phyloP scores from a whole-genome alignment of 2,113 vertebrate species.

The Solea senegalensis region DNA sequence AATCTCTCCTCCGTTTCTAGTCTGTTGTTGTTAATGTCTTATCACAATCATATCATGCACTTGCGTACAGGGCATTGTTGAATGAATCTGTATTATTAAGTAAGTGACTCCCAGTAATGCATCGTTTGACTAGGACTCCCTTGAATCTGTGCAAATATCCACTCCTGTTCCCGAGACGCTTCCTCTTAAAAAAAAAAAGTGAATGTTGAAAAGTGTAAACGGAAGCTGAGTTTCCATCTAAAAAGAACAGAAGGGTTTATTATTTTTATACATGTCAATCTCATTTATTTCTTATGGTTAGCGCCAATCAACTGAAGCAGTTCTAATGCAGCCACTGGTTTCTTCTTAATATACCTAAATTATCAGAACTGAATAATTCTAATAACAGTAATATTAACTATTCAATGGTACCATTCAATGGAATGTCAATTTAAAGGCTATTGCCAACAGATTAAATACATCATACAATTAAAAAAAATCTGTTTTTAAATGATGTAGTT shows the following conservation, averaged over 20 bases:
- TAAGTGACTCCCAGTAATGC: neutral
- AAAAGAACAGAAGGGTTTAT: neutral
- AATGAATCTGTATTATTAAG: neutral
- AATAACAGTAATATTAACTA: neutral
- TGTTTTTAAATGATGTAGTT: neutral
- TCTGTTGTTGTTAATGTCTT: conserved; percentile 12
- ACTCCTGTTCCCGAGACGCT: neutral
- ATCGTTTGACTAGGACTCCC: neutral
- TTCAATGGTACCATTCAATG: neutral
- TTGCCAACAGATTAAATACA: no score
- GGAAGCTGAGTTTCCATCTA: neutral
- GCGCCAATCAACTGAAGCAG: neutral
- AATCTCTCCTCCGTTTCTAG: conserved; percentile 25
- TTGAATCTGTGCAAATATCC: neutral
- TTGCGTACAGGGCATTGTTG: conserved; percentile 37
- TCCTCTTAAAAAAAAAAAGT: no score
- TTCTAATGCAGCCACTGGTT: neutral
- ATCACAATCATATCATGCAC: conserved; percentile 35
- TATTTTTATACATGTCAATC: neutral
- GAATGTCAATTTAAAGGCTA: neutral
- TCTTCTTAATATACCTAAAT: neutral
- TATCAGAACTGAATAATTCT: neutral
- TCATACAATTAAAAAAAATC: no score
- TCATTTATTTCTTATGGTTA: neutral
- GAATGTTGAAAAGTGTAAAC: neutral